Base-by-base conservation (phyloP, 2,113 vertebrate genomes). In the Hippolais icterina region DNA sequence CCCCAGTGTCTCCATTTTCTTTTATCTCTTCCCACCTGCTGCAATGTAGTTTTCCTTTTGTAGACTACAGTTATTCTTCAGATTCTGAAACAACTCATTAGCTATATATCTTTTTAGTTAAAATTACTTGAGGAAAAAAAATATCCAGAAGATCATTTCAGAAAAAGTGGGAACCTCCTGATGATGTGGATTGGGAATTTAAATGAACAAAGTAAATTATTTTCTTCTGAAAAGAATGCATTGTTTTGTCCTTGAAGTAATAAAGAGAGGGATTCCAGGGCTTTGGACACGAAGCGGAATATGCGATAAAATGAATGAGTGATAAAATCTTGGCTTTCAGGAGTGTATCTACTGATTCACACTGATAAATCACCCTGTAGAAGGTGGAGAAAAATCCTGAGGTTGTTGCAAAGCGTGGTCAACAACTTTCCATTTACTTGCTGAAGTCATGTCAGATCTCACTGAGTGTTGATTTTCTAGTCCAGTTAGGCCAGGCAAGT, bases 321-420 rank as follows among this genome's bases (percentile, higher is more conserved):
- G 31, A 29, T 49, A 54, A 88, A 79, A 75, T 21, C 20, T 54
- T 22, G 22, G 10, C 37, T 87, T 87, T 56, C 29, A 63, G 20
- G 11, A 28, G 1, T 22, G 5, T 44, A 21, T 70, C 10, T 53
- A 13, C 25, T 61, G 60, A 17, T 6, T 28, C 6, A 61, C 8
- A 6, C 1, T 53, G 20, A 42, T 19, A 74, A 78, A 49, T 42
- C 10, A 11, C 31, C 23, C 14, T 44, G 39, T 13, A 47, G 20
- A 42, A 46, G 6, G 4, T 27, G 3, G 14, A 74, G 10, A 83
- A 8, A 77, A 76, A 64, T 56, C 20, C 31, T 35, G 25, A 82
- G 3, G 28, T 11, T 15, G 2, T 29, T 53, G 56, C 4, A 81
- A 84, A 68, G 25, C 0, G 0, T 2, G 5, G 3, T 6, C 20